These are phyloP conservation scores for Pristiophorus japonicus DNA, from an alignment of 2,113 vertebrate species.

Conservation along the genomic window DNA sequence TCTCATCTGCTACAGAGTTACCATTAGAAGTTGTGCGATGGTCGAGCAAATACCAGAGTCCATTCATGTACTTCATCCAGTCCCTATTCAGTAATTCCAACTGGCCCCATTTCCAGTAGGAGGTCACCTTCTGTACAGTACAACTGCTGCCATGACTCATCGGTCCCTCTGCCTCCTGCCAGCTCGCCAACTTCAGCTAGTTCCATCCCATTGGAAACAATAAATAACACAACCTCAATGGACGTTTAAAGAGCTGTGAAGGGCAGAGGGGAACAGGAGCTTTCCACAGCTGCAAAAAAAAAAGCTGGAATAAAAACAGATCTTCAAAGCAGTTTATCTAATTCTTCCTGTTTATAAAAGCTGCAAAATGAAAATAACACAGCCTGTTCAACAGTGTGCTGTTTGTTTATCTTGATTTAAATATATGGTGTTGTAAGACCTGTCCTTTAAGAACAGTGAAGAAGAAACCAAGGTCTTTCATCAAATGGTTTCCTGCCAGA, in stretches of 20 bases:
- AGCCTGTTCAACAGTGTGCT: not conserved
- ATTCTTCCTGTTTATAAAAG: too few species aligned
- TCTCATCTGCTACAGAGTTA: not conserved
- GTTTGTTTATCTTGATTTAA: not conserved
- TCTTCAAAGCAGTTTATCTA: not conserved
- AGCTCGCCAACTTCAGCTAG: not conserved
- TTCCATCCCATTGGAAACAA: not conserved
- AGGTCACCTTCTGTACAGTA: not conserved
- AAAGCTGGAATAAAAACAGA: not conserved
- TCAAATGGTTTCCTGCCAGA: not conserved
- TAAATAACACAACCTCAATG: not conserved
- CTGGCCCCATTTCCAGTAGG: not conserved
- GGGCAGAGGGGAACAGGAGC: too few species aligned
- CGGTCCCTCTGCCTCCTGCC: not conserved
- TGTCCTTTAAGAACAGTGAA: not conserved
- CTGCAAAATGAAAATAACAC: not conserved
- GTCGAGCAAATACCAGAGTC: not conserved
- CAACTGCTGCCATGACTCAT: not conserved
- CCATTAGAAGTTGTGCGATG: not conserved
- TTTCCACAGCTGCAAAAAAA: not conserved
- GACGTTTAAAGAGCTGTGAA: not conserved
- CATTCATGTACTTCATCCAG: not conserved
- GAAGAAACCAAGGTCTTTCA: not conserved
- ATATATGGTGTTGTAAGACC: not conserved
- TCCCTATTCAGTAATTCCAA: not conserved